These are phyloP conservation scores for Tragelaphus scriptus DNA, from an alignment of 2,113 vertebrate species.

Conservation along the genomic window DNA sequence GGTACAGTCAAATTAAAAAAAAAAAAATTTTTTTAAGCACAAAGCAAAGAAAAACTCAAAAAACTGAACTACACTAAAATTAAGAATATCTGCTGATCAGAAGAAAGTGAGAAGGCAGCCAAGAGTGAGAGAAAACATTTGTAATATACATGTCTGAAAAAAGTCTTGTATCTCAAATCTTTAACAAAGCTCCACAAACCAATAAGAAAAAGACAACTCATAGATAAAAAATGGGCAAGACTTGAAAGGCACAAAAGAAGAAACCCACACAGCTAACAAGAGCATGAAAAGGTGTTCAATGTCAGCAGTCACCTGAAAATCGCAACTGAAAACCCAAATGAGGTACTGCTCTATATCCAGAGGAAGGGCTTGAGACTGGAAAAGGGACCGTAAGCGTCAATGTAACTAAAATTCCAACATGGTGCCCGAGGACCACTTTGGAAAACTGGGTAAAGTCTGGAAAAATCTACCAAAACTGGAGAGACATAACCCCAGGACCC, in stretches of 20 bases:
- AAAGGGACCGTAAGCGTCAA: rapidly evolving
- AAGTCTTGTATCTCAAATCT: background rate
- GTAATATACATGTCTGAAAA: background rate
- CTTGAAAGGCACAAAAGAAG: too few species aligned
- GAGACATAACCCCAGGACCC: rapidly evolving
- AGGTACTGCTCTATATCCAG: rapidly evolving
- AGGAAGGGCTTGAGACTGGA: background rate
- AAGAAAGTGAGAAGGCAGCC: background rate
- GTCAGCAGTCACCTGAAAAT: rapidly evolving
- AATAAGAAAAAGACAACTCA: background rate
- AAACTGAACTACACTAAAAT: background rate
- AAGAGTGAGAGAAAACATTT: background rate
- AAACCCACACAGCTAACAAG: rapidly evolving
- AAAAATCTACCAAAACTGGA: background rate
- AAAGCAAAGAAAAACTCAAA: background rate
- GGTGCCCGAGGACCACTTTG: background rate
- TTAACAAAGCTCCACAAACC: background rate
- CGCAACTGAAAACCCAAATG: background rate
- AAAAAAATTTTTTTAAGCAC: background rate
- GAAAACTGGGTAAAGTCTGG: background rate
- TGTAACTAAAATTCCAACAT: rapidly evolving
- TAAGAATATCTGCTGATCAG: background rate
- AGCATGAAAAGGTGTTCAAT: rapidly evolving
- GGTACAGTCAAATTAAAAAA: background rate
- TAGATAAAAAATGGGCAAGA: background rate